Evolutionary conservation across 2,797 vertebrate species (phyloP).

Genomic region (Numenius phaeopus): DNA sequence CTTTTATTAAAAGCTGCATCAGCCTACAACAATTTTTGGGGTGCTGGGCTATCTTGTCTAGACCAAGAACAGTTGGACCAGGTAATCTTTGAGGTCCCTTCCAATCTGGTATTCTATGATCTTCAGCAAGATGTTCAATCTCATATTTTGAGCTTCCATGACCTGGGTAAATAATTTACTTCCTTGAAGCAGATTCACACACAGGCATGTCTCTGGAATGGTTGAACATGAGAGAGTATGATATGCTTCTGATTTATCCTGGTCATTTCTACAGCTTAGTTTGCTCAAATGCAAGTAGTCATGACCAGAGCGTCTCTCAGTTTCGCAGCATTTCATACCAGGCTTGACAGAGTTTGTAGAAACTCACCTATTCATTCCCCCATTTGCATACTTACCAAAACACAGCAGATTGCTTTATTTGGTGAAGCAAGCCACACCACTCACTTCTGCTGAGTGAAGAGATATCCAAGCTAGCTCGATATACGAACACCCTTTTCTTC

Average conservation of each 20-base stretch:
- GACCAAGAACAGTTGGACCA: not conserved
- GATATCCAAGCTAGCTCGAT: not conserved
- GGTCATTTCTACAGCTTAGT: not conserved
- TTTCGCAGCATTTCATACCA: not conserved
- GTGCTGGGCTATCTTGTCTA: not conserved
- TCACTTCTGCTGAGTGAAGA: not conserved
- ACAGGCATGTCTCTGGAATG: not conserved
- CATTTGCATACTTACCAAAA: not conserved
- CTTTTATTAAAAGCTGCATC: not conserved
- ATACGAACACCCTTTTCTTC: not conserved
- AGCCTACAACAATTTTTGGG: not conserved
- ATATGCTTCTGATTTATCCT: not conserved
- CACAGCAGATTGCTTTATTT: not conserved
- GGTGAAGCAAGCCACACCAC: not conserved
- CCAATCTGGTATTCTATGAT: not conserved
- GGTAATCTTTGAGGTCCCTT: not conserved
- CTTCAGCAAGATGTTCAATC: not conserved
- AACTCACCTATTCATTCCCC: not conserved
- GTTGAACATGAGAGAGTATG: not conserved
- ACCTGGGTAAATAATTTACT: not conserved
- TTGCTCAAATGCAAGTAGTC: not conserved
- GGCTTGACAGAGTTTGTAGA: not conserved
- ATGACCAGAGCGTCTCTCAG: fast-evolving
- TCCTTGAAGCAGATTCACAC: not conserved
- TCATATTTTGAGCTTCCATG: not conserved